Evolutionary conservation across 2,113 vertebrate genomes (phyloP).

Genomic region (Macaca nemestrina): DNA sequence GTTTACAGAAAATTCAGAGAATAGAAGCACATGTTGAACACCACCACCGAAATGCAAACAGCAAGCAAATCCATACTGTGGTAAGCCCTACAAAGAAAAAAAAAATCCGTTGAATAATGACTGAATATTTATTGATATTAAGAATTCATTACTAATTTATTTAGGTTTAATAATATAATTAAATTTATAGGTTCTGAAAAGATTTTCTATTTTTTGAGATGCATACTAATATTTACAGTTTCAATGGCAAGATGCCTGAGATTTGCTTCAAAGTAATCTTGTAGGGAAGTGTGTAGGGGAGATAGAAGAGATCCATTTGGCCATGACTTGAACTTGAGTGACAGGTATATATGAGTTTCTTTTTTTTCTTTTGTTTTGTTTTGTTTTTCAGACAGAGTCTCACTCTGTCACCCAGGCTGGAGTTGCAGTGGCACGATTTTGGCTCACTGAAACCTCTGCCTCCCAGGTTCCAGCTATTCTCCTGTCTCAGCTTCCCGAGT

Average conservation of each 20-base stretch:
- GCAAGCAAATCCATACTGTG: too few species aligned
- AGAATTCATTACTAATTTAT: not conserved
- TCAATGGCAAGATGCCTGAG: not conserved
- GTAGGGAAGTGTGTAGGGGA: fast-evolving
- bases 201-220: not conserved
- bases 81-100: not conserved
- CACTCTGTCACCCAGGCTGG: too few species aligned
- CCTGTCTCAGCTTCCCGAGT: too few species aligned
- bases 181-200: not conserved
- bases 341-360: not conserved
- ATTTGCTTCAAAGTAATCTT: not conserved
- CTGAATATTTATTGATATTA: not conserved
- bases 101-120: not conserved
- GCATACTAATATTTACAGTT: not conserved
- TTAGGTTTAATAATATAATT: not conserved
- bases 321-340: not conserved
- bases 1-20: not conserved
- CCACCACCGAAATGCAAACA: not conserved
- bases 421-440: too few species aligned
- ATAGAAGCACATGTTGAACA: not conserved
- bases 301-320: not conserved
- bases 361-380: too few species aligned
- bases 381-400: too few species aligned
- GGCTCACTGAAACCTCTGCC: too few species aligned
- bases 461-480: too few species aligned